Conservation (phyloP, 2,888 invertebrate species). For the Drosophila fungiperda region DNA sequence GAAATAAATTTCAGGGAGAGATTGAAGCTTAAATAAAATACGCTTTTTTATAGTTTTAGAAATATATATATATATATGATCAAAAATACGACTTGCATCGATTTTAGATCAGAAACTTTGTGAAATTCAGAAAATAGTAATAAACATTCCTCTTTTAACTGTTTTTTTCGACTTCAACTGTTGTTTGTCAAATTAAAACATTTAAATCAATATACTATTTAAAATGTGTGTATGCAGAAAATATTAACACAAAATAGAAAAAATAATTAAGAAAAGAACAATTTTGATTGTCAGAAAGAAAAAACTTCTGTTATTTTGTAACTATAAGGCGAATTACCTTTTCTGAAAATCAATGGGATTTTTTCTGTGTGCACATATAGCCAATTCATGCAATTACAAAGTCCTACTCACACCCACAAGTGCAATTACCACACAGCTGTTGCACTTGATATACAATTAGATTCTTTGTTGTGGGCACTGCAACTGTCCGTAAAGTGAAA, state of each 20-base stretch:
- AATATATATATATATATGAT: not conserved
- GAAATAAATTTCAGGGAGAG: not conserved
- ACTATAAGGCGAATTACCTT: not conserved
- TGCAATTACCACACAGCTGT: constrained; percentile 65
- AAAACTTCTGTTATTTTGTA: not conserved
- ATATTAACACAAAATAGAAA: not conserved
- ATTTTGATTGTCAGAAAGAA: not conserved
- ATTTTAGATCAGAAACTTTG: not conserved
- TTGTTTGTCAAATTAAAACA: not conserved
- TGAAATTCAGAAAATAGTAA: not conserved
- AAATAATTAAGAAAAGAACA: not conserved
- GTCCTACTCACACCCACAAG: constrained; percentile 56
- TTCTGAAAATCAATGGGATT: not conserved
- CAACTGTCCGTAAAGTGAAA: constrained; percentile 46
- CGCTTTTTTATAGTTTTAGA: not conserved
- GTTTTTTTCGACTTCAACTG: not conserved
- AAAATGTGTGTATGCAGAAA: not conserved
- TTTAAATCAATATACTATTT: not conserved
- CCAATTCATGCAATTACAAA: constrained; percentile 11
- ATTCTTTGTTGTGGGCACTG: constrained; percentile 62
- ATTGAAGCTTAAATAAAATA: not conserved
- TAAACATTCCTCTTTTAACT: not conserved
- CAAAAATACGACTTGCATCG: not conserved
- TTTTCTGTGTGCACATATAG: not conserved
- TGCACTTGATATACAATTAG: constrained; percentile 77